Percentiles rank a stretch among this genome's conserved stretches.
Evolutionary conservation across 2,888 invertebrate species (phyloP).

Genomic region (Ectobius pallidus): DNA sequence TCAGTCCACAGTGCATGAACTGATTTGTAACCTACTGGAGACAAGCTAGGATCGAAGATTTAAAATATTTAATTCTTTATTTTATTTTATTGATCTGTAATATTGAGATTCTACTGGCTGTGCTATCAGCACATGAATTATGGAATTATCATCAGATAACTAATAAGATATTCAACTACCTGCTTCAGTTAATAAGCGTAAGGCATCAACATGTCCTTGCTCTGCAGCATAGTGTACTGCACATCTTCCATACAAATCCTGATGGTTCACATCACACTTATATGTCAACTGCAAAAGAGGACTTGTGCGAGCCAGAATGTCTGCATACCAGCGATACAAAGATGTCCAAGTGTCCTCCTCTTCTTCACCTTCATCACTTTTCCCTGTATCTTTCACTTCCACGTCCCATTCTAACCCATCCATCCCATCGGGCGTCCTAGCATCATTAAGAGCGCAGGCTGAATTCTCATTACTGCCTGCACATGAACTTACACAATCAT

Average conservation of each 20-base stretch:
- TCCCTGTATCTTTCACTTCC: constrained; percentile 65
- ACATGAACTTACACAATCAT: constrained; percentile 14
- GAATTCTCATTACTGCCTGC: constrained; percentile 32
- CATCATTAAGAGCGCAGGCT: constrained; percentile 49
- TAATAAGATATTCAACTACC: too few species aligned
- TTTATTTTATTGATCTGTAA: too few species aligned
- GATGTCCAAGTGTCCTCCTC: constrained; percentile 60
- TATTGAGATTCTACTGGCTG: too few species aligned
- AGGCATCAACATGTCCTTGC: constrained; percentile 66
- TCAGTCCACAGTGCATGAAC: too few species aligned
- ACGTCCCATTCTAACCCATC: constrained; percentile 78
- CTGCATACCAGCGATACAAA: constrained; percentile 73
- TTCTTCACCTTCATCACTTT: constrained; percentile 51
- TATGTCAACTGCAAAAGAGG: constrained; percentile 39
- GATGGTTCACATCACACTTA: constrained; percentile 62
- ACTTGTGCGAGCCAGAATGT: constrained; percentile 70
- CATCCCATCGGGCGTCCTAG: constrained; percentile 62
- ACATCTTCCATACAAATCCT: constrained; percentile 68
- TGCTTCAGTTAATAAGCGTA: constrained; percentile 65
- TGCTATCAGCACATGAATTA: too few species aligned
- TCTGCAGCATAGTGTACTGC: constrained; percentile 77
- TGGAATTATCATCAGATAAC: too few species aligned
- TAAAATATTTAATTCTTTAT: too few species aligned
- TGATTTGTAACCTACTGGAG: too few species aligned
- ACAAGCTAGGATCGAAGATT: too few species aligned